Evolutionary conservation across 2,888 invertebrate species (phyloP), one percentile per base, ranked within the genome.

Genomic region (Apoda limacodes): DNA sequence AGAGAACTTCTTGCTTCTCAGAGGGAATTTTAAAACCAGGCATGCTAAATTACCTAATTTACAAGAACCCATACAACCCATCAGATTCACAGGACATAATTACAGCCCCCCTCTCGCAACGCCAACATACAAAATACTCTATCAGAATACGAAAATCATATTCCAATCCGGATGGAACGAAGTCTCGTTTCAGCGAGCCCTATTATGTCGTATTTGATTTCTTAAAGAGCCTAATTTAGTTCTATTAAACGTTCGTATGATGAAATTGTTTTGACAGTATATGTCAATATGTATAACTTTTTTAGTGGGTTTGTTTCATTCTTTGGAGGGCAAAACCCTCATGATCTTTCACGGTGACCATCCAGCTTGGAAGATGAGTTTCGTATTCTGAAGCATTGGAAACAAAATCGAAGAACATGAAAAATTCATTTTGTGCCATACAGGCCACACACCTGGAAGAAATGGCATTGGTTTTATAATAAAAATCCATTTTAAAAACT

Each of bases 381-480:
- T n/a, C n/a, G n/a, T n/a, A n/a, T n/a, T n/a, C n/a, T n/a, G 48
- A 30, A 19, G 43, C 1, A 12, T 12, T 0, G 52, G 49, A 13
- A 38, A 33, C 10, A 32, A 34, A 22, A 54, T 51, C 12, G 37
- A 43, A 37, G 51, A 54, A 30, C 10, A 51, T 23, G 35, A 43
- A 2, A 22, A 45, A 4, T 39, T 39, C n/a, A 46, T 50, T 17
- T 23, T 48, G 0, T 46, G 43, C 28, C 13, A 45, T 25, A 45
- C 27, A 22, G 49, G 49, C 1, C 11, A 44, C 7, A 45, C 43
- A 6, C 39, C 37, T 7, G 46, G 47, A 4, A 19, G 11, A 17
- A 26, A 45, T 31, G 50, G 47, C 1, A 34, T 48, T 2, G 46
- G 46, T 1, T 51, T 51, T 19, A 13, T 52, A 25, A 30, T 50